Evolutionary conservation across 2,888 invertebrate genomes (phyloP), one percentile per base, ranked within the genome.

Genomic region (Temnothorax ravouxi): DNA sequence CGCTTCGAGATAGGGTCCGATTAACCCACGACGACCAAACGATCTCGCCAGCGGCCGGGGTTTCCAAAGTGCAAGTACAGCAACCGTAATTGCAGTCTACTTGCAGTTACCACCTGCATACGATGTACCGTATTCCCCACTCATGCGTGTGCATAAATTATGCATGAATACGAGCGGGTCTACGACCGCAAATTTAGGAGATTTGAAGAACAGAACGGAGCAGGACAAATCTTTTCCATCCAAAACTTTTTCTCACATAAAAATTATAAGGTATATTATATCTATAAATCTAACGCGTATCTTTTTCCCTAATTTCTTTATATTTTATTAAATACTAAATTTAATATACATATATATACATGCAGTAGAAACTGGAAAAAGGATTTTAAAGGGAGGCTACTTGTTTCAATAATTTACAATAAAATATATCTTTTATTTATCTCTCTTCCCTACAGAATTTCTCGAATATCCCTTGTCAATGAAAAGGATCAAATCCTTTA

Each of bases 21-120:
- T 41, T 62, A 85, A 89, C 89, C 75, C 80, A 21, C 41, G 66
- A 47, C 18, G 80, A 66, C 41, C 76, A 83, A 88, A 83, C 66
- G 77, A 83, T 66, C 76, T 74, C 69, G 66, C 62, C 38, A 21
- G 21, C 61, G 47, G 34, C 56, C 9, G 18, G 54, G 64, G 59
- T 71, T 44, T 38, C 44, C 59, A 84, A 86, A 89, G 72, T 89
- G 88, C 89, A 84, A 81, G 79, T 81, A 74, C 88, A 81, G 89
- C 85, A 86, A 71, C 71, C 44, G 52, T 59, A 54, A 74, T 62
- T 82, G 75, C 83, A 61, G 86, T 88, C 69, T 56, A 47, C 29
- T 81, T 61, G 44, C 56, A 64, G 34, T 76, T 64, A 34, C 11
- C 56, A 29, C 21, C 44, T 25, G 11, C 11, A 69, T 21, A 69